A percentile compares a stretch with the other conserved stretches of the same genome.
phyloP scores from a whole-genome alignment of 2,797 vertebrate species.

The Harpagifer antarcticus region DNA sequence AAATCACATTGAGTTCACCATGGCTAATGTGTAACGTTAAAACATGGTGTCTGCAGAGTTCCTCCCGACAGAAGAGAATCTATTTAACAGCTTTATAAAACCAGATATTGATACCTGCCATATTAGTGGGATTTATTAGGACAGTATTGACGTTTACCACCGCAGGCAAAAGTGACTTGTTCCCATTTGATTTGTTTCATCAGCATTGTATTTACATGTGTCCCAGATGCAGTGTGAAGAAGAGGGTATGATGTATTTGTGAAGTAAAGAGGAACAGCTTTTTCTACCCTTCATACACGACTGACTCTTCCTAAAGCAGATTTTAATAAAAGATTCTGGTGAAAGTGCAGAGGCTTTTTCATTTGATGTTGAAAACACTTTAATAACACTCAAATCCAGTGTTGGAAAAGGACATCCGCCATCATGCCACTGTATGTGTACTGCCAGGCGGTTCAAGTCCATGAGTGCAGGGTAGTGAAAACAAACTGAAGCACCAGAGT shows the following conservation, averaged over 20 bases:
- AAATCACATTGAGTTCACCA: slow-evolving; percentile 4
- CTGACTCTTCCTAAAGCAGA: slow-evolving; percentile 80
- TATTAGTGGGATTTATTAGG: slow-evolving; percentile 4
- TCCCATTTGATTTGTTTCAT: slow-evolving; percentile 2
- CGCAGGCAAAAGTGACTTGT: slow-evolving; percentile 9
- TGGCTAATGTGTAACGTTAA: slow-evolving; percentile 4
- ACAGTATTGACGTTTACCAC: slow-evolving; percentile 8
- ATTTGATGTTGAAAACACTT: slow-evolving; percentile 40
- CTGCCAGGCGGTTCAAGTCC: slow-evolving; percentile 6
- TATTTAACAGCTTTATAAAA: slow-evolving; percentile 12
- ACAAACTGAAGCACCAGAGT: slow-evolving; percentile 22
- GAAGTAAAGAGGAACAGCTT: slow-evolving; percentile 64
- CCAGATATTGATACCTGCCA: neutral
- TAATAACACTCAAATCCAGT: slow-evolving; percentile 4
- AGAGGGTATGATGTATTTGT: slow-evolving; percentile 59
- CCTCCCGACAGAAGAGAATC: neutral
- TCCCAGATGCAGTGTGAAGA: slow-evolving; percentile 37
- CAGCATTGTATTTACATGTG: slow-evolving; percentile 17
- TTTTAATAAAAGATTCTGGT: slow-evolving; percentile 84
- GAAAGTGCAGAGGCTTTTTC: slow-evolving; percentile 53
- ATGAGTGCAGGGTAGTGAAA: neutral
- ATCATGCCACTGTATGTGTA: accelerated
- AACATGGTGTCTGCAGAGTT: slow-evolving; percentile 13
- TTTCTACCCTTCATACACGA: slow-evolving; percentile 80
- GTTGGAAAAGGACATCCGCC: neutral